Conservation (phyloP, 2,113 vertebrate genomes). For the Proteles cristata region DNA sequence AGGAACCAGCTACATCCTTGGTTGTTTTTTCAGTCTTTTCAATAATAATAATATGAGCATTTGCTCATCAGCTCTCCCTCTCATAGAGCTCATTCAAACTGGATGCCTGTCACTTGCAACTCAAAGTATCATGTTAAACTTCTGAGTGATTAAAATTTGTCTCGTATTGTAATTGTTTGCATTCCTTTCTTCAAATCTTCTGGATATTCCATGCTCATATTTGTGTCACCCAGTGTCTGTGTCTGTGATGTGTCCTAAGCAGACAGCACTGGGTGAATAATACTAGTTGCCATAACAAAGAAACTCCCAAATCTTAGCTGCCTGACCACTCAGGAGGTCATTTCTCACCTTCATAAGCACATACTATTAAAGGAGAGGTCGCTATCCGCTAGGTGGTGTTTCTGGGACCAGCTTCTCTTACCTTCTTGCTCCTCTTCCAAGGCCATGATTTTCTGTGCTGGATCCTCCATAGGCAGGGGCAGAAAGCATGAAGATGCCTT, state of each 20-base stretch:
- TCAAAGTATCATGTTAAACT: not conserved
- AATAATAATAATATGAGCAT: not conserved
- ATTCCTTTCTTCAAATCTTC: not conserved
- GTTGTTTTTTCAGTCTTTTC: not conserved
- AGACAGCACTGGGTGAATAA: not conserved
- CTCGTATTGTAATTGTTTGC: not conserved
- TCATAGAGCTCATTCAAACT: conserved; percentile 20
- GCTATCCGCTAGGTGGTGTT: not conserved
- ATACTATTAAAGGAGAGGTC: not conserved
- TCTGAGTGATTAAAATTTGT: not conserved
- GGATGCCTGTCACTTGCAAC: not conserved
- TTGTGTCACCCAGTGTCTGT: not conserved
- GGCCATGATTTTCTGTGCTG: not conserved
- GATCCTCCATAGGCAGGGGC: not conserved
- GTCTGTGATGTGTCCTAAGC: not conserved
- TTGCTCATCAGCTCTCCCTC: not conserved
- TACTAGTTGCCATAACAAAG: not conserved
- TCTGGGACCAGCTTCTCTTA: not conserved
- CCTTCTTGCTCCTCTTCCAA: not conserved
- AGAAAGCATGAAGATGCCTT: not conserved
- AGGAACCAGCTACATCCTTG: not conserved
- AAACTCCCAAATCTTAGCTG: not conserved
- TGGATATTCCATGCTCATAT: not conserved
- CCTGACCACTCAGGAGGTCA: not conserved
- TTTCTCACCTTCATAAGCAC: not conserved